Evolutionary conservation across 2,797 vertebrate species (phyloP).

Genomic region (Melanogrammus aeglefinus): DNA sequence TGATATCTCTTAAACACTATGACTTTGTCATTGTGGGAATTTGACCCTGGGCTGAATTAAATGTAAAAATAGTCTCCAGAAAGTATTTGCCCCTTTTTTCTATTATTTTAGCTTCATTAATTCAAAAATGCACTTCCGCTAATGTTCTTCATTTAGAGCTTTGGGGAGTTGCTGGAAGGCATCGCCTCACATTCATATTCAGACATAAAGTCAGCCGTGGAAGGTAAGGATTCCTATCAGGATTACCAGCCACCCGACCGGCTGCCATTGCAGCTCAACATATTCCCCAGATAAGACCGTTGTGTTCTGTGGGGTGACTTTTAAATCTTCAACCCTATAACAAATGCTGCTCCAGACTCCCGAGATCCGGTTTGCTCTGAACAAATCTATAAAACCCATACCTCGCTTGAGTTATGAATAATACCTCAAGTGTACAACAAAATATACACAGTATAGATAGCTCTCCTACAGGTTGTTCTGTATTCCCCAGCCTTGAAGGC

Average conservation of each 20-base stretch:
- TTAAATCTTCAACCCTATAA: neutral
- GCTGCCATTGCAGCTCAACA: neutral
- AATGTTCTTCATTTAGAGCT: neutral
- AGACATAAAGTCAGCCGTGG: slow-evolving; percentile 7
- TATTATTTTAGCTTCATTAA: neutral
- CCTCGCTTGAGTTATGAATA: neutral
- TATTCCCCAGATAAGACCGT: neutral
- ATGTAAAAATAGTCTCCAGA: neutral
- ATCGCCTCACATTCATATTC: neutral
- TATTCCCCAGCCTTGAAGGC: neutral
- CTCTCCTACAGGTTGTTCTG: neutral
- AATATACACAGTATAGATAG: neutral
- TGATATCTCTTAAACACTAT: neutral
- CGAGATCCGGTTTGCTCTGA: neutral
- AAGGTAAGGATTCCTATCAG: neutral
- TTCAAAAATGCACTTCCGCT: neutral
- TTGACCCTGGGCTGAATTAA: neutral
- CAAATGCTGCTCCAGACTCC: neutral
- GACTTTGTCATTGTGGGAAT: neutral
- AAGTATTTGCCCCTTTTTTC: neutral
- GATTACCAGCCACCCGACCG: neutral
- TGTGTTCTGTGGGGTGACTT: neutral
- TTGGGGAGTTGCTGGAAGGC: neutral
- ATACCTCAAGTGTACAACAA: neutral
- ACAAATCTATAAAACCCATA: neutral